phyloP scores from a whole-genome alignment of 2,797 vertebrate genomes.

The Centroberyx gerrardi region DNA sequence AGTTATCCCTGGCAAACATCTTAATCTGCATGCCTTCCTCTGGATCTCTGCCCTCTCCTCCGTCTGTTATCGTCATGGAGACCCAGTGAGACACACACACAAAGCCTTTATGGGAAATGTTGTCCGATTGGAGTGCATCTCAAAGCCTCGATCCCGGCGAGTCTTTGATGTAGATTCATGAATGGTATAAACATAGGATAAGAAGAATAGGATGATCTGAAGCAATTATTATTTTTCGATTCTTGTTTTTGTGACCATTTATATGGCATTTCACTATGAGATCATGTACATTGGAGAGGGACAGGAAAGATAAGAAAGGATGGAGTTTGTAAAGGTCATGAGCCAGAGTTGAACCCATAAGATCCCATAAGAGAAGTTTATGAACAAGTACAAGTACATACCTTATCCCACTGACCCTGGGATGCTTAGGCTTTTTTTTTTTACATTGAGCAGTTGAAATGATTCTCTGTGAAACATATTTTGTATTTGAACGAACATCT shows the following conservation, averaged over 20 bases:
- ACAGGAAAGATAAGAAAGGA: too few relatives aligned
- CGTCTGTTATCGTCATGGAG: conserved; percentile 52
- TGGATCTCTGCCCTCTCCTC: conserved; percentile 35
- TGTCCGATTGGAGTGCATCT: conserved; percentile 16
- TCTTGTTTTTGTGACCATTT: background rate
- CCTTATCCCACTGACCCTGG: background rate
- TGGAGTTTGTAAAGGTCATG: background rate
- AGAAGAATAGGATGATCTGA: too few relatives aligned
- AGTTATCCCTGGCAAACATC: conserved; percentile 53
- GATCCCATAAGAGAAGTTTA: too few relatives aligned
- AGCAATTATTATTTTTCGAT: too few relatives aligned
- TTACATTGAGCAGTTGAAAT: conserved; percentile 9
- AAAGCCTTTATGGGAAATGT: conserved; percentile 38
- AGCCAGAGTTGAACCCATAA: background rate
- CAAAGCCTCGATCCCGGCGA: background rate
- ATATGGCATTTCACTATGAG: background rate
- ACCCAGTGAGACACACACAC: conserved; percentile 38
- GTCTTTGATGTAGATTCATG: background rate
- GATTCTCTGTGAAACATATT: conserved; percentile 5
- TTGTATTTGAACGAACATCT: background rate
- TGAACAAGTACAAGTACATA: too few relatives aligned
- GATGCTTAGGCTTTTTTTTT: background rate
- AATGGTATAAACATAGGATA: background rate
- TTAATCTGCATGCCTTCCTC: conserved; percentile 34
- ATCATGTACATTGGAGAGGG: background rate